A percentile compares a stretch with the other conserved stretches of the same genome.
These are phyloP conservation scores for Coelopa pilipes DNA, from an alignment of 2,888 invertebrate genomes.

Conservation along the genomic window DNA sequence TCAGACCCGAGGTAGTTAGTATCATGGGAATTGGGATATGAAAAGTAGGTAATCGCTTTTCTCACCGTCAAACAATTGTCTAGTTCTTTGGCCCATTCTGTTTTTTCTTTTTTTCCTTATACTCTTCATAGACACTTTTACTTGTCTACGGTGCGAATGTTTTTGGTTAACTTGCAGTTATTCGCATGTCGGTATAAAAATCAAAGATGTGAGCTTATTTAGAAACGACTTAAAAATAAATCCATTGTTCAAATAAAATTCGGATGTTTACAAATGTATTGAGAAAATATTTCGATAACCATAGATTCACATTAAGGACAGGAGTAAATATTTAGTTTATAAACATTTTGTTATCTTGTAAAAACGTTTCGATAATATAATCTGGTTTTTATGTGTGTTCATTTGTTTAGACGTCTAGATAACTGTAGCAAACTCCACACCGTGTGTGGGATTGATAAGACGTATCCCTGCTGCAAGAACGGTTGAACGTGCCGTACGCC, in stretches of 20 bases:
- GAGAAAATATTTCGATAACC: too few relatives aligned
- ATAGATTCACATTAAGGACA: too few relatives aligned
- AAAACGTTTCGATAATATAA: neutral
- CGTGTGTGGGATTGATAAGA: conserved; percentile 13
- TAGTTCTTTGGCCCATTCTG: conserved; percentile 6
- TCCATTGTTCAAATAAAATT: too few relatives aligned
- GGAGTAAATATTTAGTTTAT: too few relatives aligned
- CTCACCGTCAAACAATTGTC: conserved; percentile 9
- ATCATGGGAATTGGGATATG: conserved; percentile 7
- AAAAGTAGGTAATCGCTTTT: neutral
- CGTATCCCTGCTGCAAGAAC: neutral
- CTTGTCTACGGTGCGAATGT: conserved; percentile 1
- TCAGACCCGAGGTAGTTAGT: neutral
- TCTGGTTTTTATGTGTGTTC: neutral
- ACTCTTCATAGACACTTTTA: neutral
- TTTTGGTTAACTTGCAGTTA: neutral
- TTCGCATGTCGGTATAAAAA: neutral
- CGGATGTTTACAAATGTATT: too few relatives aligned
- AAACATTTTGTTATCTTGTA: neutral
- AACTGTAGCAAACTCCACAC: neutral
- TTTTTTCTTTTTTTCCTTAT: too few relatives aligned
- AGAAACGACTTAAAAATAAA: too few relatives aligned
- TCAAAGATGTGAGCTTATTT: too few relatives aligned
- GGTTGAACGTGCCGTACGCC: neutral
- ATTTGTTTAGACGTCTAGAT: conserved; percentile 11